Conservation (phyloP, 2,888 invertebrate genomes). For the Limnephilus auricula region DNA sequence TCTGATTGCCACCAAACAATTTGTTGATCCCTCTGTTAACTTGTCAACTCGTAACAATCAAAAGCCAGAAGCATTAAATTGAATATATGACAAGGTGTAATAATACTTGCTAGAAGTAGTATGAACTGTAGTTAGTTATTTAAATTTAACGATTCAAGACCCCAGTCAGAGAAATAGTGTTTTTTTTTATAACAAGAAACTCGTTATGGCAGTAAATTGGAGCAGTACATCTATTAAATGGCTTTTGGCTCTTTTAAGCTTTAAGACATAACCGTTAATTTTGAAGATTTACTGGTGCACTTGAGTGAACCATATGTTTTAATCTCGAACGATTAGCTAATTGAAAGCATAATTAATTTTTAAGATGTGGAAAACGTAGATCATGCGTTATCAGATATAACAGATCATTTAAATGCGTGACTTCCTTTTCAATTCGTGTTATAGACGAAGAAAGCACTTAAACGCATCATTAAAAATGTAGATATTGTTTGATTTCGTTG, state of each 20-base stretch:
- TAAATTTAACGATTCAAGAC: background rate
- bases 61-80: background rate
- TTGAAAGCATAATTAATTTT: background rate
- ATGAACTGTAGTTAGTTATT: background rate
- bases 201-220: background rate
- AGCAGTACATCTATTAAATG: background rate
- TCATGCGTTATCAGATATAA: background rate
- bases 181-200: background rate
- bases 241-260: background rate
- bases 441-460: background rate
- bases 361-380: background rate
- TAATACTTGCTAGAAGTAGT: background rate
- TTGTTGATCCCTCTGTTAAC: slow-evolving; percentile 9
- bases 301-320: background rate
- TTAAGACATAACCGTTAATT: background rate
- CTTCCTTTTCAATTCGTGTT: background rate
- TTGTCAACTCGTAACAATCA: background rate
- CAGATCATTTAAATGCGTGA: background rate
- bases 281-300: background rate
- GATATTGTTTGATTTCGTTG: background rate
- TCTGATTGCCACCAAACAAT: background rate
- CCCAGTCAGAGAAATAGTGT: background rate
- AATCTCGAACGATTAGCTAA: background rate
- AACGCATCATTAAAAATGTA: background rate
- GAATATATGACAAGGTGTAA: background rate